phyloP scores from a whole-genome alignment of 2,888 invertebrate species.

The Thelaira solivaga region DNA sequence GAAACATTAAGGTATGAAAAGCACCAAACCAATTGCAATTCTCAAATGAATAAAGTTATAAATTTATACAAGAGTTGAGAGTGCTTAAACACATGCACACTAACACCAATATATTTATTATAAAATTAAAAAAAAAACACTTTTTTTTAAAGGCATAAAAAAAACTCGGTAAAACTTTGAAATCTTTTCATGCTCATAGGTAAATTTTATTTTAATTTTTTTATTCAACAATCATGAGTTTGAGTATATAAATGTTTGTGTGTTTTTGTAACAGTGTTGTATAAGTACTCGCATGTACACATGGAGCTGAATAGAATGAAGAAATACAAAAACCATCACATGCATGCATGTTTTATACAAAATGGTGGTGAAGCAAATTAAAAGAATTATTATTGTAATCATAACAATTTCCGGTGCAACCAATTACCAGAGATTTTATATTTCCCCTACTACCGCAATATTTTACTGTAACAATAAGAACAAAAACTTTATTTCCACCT shows the following conservation, averaged over 20 bases:
- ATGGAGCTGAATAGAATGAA: not conserved
- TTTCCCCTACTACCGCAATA: conserved; percentile 21
- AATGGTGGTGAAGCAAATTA: conserved; percentile 61
- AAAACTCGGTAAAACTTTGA: conserved; percentile 3
- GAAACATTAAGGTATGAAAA: conserved; percentile 2
- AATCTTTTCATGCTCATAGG: conserved; percentile 27
- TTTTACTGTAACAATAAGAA: not conserved
- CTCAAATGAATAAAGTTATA: conserved; percentile 41
- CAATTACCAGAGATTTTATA: conserved; percentile 62
- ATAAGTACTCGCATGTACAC: not conserved
- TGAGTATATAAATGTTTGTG: not conserved
- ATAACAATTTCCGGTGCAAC: conserved; percentile 65
- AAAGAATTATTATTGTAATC: conserved; percentile 65
- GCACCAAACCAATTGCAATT: conserved; percentile 20
- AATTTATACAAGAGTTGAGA: not conserved
- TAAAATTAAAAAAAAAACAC: not conserved
- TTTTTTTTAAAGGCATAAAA: not conserved
- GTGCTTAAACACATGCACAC: not conserved
- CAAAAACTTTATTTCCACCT: conserved; percentile 5
- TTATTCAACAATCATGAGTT: not conserved
- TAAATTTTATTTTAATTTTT: not conserved
- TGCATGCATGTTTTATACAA: conserved; percentile 25
- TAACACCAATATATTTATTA: not conserved
- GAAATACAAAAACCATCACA: not conserved
- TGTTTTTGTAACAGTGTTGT: not conserved